These are phyloP conservation scores for Melanophora roralis DNA, from an alignment of 2,888 invertebrate genomes.

Conservation along the genomic window DNA sequence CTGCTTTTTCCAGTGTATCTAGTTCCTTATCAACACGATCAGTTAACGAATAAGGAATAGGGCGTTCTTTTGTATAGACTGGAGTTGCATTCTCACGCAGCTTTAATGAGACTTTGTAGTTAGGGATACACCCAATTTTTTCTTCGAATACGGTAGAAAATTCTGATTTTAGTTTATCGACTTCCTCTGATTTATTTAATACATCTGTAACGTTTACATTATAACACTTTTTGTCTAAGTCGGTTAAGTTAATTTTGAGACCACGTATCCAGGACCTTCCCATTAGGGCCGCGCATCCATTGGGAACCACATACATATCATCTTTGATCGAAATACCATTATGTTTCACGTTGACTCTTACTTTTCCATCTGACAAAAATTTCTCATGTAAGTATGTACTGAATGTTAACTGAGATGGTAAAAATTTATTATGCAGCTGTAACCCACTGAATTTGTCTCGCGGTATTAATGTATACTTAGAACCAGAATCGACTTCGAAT, in stretches of 20 bases:
- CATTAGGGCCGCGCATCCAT: slow-evolving; percentile 36
- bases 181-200: too few relatives aligned
- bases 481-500: too few relatives aligned
- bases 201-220: neutral
- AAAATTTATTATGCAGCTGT: too few relatives aligned
- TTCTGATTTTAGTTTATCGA: too few relatives aligned
- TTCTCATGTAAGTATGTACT: neutral
- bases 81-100: slow-evolving; percentile 15
- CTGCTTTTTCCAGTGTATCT: neutral
- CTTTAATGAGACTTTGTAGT: too few relatives aligned
- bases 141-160: slow-evolving; percentile 17
- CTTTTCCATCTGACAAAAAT: slow-evolving; percentile 41
- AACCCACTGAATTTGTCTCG: too few relatives aligned
- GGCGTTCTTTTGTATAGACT: neutral
- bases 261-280: too few relatives aligned
- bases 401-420: too few relatives aligned
- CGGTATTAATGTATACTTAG: too few relatives aligned
- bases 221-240: slow-evolving; percentile 18
- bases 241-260: slow-evolving; percentile 21
- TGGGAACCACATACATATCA: too few relatives aligned
- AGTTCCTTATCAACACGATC: neutral
- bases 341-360: slow-evolving; percentile 42
- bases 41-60: slow-evolving; percentile 9
- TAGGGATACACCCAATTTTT: too few relatives aligned
- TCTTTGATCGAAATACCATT: too few relatives aligned